These are phyloP conservation scores for Gryllus bimaculatus DNA, from an alignment of 1,140 invertebrate species.

Conservation along the genomic window DNA sequence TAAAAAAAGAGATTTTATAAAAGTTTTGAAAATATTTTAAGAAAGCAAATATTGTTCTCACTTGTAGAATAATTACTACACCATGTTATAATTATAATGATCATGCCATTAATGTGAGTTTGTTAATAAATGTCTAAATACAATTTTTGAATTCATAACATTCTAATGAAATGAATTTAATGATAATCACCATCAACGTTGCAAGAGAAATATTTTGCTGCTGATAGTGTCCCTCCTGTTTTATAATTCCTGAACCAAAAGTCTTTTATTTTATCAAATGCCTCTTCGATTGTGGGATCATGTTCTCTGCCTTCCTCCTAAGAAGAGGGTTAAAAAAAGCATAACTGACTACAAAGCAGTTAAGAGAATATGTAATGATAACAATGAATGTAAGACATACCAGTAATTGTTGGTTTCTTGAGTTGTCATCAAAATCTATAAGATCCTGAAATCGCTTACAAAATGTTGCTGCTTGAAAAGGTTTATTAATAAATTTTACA, in stretches of 20 bases:
- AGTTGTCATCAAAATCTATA: background rate
- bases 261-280: background rate
- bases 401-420: slow-evolving; percentile 6
- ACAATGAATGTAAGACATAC: background rate
- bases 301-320: background rate
- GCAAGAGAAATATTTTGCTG: background rate
- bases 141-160: no score
- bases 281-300: background rate
- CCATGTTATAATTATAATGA: no score
- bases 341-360: background rate
- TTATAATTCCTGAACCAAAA: background rate
- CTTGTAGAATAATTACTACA: no score
- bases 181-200: background rate
- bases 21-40: no score
- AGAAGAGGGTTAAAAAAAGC: background rate
- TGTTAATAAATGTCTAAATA: no score
- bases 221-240: background rate
- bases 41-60: no score
- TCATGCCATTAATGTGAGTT: no score
- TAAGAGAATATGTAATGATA: background rate
- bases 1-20: no score
- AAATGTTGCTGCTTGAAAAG: background rate
- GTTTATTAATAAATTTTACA: slow-evolving; percentile 3
- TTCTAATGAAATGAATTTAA: no score
- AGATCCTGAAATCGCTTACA: background rate